phyloP scores from a whole-genome alignment of 2,797 vertebrate species.

The Myripristis jacobus region DNA sequence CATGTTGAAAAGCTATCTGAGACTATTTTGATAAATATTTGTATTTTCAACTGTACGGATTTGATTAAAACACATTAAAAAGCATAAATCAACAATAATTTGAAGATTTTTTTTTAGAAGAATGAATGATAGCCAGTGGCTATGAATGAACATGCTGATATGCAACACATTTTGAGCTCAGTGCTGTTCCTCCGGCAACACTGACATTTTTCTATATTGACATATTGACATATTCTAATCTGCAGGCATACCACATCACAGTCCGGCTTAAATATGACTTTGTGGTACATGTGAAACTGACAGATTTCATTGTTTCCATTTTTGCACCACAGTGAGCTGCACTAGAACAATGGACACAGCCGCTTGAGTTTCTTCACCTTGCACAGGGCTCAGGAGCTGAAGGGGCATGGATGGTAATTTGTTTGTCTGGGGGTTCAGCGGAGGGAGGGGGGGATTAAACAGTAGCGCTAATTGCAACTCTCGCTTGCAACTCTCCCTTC shows the following conservation, averaged over 20 bases:
- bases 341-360: slow-evolving; percentile 50
- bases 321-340: slow-evolving; percentile 51
- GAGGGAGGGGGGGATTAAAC: slow-evolving; percentile 63
- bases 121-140: no score
- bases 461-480: slow-evolving; percentile 62
- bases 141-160: no score
- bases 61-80: neutral
- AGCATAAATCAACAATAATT: no score
- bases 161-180: no score
- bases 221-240: slow-evolving; percentile 12
- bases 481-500: slow-evolving; percentile 65
- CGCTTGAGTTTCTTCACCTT: slow-evolving; percentile 43
- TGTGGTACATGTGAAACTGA: slow-evolving; percentile 42
- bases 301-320: slow-evolving; percentile 50
- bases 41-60: neutral
- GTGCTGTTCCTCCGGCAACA: no score
- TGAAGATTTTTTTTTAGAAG: neutral
- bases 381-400: slow-evolving; percentile 44
- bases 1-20: neutral
- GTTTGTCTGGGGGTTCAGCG: slow-evolving; percentile 72
- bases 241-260: slow-evolving; percentile 52
- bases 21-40: neutral
- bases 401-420: slow-evolving; percentile 69
- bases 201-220: no score
- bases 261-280: slow-evolving; percentile 58